phyloP scores from a whole-genome alignment of 2,113 vertebrate genomes.

The Thamnophis sirtalis region DNA sequence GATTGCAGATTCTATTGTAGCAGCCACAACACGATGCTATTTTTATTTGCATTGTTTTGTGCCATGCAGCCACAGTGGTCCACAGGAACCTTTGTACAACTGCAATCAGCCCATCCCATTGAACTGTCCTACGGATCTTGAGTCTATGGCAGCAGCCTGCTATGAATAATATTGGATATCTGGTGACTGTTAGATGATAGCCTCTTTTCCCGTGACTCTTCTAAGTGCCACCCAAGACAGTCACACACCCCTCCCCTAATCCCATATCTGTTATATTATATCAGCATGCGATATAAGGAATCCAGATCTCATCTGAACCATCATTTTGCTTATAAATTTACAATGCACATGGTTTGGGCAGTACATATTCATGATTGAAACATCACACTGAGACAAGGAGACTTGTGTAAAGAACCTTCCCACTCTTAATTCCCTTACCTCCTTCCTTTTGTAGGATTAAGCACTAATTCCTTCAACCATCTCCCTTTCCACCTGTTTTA shows the following conservation, averaged over 20 bases:
- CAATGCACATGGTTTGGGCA: not conserved
- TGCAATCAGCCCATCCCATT: not conserved
- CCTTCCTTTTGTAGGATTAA: not conserved
- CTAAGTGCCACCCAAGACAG: not conserved
- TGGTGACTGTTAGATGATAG: not conserved
- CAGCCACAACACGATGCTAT: not conserved
- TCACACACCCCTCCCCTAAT: too few relatives aligned
- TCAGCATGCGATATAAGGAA: not conserved
- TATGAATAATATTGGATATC: not conserved
- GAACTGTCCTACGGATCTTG: not conserved
- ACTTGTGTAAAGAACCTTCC: not conserved
- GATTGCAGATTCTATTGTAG: not conserved
- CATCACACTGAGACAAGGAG: not conserved
- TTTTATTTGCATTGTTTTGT: not conserved
- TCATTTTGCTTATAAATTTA: not conserved
- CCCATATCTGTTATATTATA: not conserved
- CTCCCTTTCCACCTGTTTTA: not conserved
- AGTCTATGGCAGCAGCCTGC: not conserved
- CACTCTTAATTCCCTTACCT: too few relatives aligned
- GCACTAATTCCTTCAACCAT: not conserved
- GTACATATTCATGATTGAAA: not conserved
- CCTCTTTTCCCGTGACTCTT: not conserved
- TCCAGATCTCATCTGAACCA: not conserved
- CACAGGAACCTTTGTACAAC: not conserved
- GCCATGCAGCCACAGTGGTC: not conserved